Percentiles rank a stretch among this genome's conserved stretches.
phyloP scores from a whole-genome alignment of 2,113 vertebrate species.

The Castor canadensis region DNA sequence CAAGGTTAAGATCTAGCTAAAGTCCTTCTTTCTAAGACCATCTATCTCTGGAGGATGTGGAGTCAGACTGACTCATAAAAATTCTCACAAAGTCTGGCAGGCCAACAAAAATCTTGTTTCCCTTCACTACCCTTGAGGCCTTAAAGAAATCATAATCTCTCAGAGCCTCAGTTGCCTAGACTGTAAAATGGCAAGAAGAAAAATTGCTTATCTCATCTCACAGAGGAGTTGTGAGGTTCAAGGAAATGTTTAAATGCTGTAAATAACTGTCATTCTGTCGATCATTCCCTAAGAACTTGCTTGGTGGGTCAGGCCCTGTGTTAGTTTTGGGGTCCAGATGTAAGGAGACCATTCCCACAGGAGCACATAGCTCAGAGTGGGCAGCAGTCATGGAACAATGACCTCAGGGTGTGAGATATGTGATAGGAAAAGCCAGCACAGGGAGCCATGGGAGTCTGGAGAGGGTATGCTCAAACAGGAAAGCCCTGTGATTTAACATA shows the following conservation, averaged over 20 bases:
- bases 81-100: background rate
- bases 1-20: background rate
- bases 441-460: background rate
- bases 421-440: rapidly evolving
- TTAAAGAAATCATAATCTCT: background rate
- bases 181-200: background rate
- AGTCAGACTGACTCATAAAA: background rate
- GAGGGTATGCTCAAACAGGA: background rate
- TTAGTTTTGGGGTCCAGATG: background rate
- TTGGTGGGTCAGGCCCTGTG: background rate
- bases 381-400: background rate
- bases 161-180: background rate
- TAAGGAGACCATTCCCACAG: background rate
- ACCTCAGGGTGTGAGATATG: rapidly evolving
- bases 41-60: background rate
- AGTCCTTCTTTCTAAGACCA: background rate
- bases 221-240: background rate
- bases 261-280: background rate
- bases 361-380: background rate
- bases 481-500: background rate
- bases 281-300: background rate
- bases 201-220: background rate
- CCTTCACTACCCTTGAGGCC: background rate
- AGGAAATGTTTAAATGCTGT: background rate
- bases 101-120: background rate